A percentile compares a stretch with the other conserved stretches of the same genome.
Conservation (phyloP, 2,888 invertebrate species). For the Hartigia nigra region DNA sequence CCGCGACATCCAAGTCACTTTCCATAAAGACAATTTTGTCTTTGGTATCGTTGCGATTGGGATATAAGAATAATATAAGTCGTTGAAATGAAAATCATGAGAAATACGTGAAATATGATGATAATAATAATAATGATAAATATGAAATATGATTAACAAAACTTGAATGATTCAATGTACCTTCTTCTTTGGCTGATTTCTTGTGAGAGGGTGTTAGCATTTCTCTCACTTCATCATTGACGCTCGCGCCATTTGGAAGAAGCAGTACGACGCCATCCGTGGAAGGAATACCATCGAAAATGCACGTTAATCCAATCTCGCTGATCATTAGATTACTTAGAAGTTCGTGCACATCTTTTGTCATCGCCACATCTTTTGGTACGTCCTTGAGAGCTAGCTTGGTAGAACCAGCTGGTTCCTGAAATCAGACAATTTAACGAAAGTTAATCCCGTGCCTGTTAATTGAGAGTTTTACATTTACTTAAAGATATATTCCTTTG, state of each 20-base stretch:
- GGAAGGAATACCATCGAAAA: conserved; percentile 38
- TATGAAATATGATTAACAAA: neutral
- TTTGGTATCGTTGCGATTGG: neutral
- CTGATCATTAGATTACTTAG: conserved; percentile 38
- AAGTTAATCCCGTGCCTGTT: neutral
- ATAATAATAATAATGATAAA: no score
- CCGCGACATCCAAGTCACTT: conserved; percentile 31
- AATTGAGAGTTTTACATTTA: neutral
- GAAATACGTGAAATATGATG: neutral
- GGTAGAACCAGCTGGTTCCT: conserved; percentile 35
- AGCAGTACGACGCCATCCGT: conserved; percentile 45
- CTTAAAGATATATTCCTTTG: conserved; percentile 1
- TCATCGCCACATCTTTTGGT: conserved; percentile 43
- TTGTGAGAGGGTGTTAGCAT: conserved; percentile 48
- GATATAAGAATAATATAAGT: neutral
- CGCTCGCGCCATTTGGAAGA: conserved; percentile 31
- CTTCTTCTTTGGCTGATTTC: conserved; percentile 28
- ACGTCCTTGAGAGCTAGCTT: conserved; percentile 49
- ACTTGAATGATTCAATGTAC: conserved; percentile 22
- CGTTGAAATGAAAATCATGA: neutral
- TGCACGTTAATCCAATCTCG: conserved; percentile 42
- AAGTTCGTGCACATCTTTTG: conserved; percentile 43
- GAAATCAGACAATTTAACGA: neutral
- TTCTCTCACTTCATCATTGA: conserved; percentile 48
- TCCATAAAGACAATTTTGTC: conserved; percentile 28